These are phyloP conservation scores for Eonycteris spelaea DNA, from an alignment of 2,113 vertebrate species.

Conservation along the genomic window DNA sequence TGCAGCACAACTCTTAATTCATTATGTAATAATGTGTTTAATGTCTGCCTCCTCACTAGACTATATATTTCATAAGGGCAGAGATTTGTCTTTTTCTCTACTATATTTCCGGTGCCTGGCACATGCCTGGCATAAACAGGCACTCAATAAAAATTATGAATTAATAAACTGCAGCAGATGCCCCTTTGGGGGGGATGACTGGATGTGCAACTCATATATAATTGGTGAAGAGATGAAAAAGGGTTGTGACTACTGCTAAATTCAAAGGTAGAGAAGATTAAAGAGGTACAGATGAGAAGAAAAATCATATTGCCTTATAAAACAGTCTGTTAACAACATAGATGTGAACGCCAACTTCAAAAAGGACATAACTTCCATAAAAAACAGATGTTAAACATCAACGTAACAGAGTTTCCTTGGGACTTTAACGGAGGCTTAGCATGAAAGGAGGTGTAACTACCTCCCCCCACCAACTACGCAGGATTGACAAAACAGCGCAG, in stretches of 20 bases:
- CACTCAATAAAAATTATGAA: not conserved
- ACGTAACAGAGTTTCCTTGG: slow-evolving; percentile 46
- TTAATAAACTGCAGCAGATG: slow-evolving; percentile 17
- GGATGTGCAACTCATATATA: not conserved
- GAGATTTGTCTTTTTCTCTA: not conserved
- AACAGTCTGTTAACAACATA: slow-evolving; percentile 12
- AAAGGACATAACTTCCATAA: slow-evolving; percentile 46
- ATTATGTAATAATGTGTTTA: not conserved
- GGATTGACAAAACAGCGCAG: slow-evolving; percentile 64
- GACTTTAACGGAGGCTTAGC: slow-evolving; percentile 57
- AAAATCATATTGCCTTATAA: slow-evolving; percentile 24
- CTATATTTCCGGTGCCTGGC: not conserved
- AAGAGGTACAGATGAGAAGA: slow-evolving; percentile 4
- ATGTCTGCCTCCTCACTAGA: not conserved
- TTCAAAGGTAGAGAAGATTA: not conserved
- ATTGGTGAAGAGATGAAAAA: not conserved
- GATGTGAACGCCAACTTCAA: slow-evolving; percentile 43
- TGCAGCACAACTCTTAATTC: not conserved
- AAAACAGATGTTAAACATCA: slow-evolving; percentile 43
- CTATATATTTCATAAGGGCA: not conserved
- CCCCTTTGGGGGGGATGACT: not conserved
- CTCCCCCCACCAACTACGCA: slow-evolving; percentile 73
- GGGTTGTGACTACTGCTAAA: slow-evolving; percentile 14
- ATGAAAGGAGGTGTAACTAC: slow-evolving; percentile 68
- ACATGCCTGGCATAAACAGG: not conserved